Evolutionary conservation across 2,797 vertebrate genomes (phyloP).

Genomic region (Hoplostethus atlanticus): DNA sequence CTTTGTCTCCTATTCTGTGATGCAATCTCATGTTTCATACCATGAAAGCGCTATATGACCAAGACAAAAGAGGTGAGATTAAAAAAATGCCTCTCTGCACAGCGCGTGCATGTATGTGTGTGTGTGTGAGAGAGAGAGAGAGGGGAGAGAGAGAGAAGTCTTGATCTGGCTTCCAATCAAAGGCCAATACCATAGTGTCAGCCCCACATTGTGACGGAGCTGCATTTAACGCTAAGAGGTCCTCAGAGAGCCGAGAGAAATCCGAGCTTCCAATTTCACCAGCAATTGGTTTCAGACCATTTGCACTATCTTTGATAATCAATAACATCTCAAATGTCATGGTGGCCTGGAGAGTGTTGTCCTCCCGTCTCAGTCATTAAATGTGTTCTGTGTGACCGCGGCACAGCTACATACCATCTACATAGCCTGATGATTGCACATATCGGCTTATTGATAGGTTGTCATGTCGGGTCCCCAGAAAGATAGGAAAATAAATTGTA

Average conservation of each 20-base stretch:
- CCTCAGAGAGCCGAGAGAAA: constrained; percentile 18
- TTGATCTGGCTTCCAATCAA: constrained; percentile 24
- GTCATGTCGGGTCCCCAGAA: constrained; percentile 20
- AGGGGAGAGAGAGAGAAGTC: not conserved
- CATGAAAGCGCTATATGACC: not conserved
- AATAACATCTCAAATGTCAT: constrained; percentile 58
- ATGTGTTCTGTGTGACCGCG: constrained; percentile 1
- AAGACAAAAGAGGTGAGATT: not conserved
- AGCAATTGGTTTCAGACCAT: constrained; percentile 20
- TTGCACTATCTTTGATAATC: constrained; percentile 47
- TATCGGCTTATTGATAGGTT: constrained; percentile 43
- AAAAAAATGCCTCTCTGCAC: not conserved
- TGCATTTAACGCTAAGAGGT: constrained; percentile 38
- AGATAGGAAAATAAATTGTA: constrained; percentile 17
- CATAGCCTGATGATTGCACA: constrained; percentile 6
- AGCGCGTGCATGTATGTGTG: not conserved
- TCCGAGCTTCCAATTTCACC: constrained; percentile 34
- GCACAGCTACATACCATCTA: not conserved
- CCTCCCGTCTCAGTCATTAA: constrained; percentile 35
- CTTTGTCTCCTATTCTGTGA: not conserved
- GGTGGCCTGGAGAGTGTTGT: constrained; percentile 21
- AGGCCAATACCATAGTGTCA: constrained; percentile 2
- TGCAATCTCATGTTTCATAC: not conserved
- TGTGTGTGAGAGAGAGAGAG: not conserved
- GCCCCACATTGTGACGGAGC: constrained; percentile 9